Evolutionary conservation across 2,797 vertebrate species (phyloP), one percentile per base, ranked within the genome.

Genomic region (Mustela erminea): DNA sequence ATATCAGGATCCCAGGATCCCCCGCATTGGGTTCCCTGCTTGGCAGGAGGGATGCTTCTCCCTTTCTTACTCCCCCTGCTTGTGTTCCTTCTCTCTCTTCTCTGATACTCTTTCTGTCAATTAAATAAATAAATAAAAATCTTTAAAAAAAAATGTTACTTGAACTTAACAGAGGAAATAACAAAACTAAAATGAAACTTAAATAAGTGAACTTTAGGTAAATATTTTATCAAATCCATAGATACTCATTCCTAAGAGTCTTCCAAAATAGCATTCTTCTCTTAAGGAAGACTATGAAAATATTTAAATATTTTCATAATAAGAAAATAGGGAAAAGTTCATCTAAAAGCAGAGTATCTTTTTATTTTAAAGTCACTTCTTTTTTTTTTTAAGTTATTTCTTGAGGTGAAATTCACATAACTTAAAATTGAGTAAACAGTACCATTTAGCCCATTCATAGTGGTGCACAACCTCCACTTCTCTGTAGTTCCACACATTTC

Each of bases 271-370:
- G 20, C 21, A 21, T 58, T 58, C 56, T 58, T 78, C 38, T 75
- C 21, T 94, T 66, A 91, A 91, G 29, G 32, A 80, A 75, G 32
- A 68, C 46, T 66, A 74, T 60, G 58, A 41, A 85, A 80, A 74
- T 88, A 27, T 87, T 46, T 88, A 64, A 54, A 25, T 83, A 93
- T 46, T 95, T 46, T 84, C 62, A 21, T 84, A 87, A 49, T 78
- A 78, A 56, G 25, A 56, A 87, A 82, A 64, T 41, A 72, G 9
- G 43, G 27, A 78, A 84, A 43, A 25, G 7, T 25, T 87, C 20
- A 91, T 43, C 13, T 84, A 62, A 92, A 87, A 72, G 21, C 72
- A 83, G 62, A 72, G 17, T 49, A 35, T 74, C 52, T 62, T 87
- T 87, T 82, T 92, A 88, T 64, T 87, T 56, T 41, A 75, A 64